Evolutionary conservation across 2,113 vertebrate genomes (phyloP).

Genomic region (Phocoena sinus): DNA sequence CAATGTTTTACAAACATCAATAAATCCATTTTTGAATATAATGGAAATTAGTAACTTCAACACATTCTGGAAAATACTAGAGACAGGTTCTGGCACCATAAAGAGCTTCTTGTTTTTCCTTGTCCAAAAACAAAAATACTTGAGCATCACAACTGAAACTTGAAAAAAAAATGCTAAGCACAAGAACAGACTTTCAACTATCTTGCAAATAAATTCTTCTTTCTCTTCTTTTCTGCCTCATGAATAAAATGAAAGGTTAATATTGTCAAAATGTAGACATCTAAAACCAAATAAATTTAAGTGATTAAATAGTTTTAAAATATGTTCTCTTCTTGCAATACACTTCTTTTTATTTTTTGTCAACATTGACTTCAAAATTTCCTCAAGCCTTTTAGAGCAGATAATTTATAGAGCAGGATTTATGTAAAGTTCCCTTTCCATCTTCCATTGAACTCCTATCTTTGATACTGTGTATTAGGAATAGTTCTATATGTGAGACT

Average conservation of each 20-base stretch:
- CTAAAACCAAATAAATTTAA: background rate
- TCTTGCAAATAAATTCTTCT: background rate
- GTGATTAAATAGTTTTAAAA: background rate
- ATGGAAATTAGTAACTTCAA: background rate
- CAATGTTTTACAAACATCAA: background rate
- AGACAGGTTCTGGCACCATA: background rate
- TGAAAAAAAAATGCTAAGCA: slow-evolving; percentile 16
- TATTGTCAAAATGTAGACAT: background rate
- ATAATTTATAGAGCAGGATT: background rate
- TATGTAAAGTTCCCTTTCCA: background rate
- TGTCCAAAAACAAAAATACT: background rate
- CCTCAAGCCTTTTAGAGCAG: background rate
- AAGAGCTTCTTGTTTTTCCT: background rate
- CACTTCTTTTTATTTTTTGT: slow-evolving; percentile 4
- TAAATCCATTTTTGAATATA: background rate
- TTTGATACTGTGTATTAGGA: background rate
- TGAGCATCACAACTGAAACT: background rate
- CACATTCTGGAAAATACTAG: background rate
- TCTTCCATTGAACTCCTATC: background rate
- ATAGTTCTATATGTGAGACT: slow-evolving; percentile 17
- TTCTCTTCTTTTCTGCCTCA: background rate
- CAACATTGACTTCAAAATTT: background rate
- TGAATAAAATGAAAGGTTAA: slow-evolving; percentile 36
- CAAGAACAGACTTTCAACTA: background rate
- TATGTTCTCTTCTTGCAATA: background rate